phyloP scores from a whole-genome alignment of 2,888 invertebrate genomes.

The Nipponacmea schrenckii region DNA sequence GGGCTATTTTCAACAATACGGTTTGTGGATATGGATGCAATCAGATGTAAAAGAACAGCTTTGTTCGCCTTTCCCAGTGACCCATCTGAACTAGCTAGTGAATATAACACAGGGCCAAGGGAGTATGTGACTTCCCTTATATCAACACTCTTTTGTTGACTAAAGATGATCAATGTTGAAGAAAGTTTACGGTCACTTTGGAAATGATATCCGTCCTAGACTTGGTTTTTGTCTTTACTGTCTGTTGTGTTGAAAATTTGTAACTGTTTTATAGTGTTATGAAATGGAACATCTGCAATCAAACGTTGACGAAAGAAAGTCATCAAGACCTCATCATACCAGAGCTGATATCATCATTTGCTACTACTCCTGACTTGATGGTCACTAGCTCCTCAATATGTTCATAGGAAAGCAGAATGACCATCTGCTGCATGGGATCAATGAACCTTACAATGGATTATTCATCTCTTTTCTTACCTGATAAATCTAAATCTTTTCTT shows the following conservation, averaged over 20 bases:
- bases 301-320: not conserved
- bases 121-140: not conserved
- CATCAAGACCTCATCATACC: not conserved
- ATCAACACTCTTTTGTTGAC: not conserved
- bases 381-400: not conserved
- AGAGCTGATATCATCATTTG: not conserved
- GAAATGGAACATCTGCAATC: not conserved
- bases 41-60: not conserved
- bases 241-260: not conserved
- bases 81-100: not conserved
- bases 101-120: not conserved
- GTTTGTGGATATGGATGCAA: too few species aligned
- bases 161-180: not conserved
- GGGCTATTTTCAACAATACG: too few species aligned
- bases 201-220: not conserved
- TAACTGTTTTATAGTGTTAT: not conserved
- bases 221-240: not conserved
- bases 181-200: not conserved
- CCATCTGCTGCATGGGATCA: not conserved
- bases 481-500: not conserved
- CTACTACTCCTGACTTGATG: not conserved
- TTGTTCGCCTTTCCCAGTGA: not conserved
- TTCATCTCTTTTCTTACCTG: not conserved
- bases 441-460: not conserved
- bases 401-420: not conserved